Conservation (phyloP, 1,140 invertebrate species). For the Trialeurodes vaporariorum region DNA sequence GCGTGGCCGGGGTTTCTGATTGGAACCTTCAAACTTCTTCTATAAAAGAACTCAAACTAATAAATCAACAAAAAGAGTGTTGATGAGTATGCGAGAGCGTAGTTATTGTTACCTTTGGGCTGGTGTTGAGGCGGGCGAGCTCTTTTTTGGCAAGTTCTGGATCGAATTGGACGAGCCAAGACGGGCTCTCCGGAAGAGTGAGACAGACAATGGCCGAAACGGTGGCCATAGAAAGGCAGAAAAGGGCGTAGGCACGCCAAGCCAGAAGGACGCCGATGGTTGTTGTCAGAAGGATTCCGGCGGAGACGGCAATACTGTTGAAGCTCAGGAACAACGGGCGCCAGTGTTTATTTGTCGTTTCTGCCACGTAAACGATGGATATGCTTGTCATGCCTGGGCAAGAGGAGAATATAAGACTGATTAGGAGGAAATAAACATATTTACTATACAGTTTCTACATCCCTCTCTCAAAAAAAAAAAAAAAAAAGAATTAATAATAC, state of each 20-base stretch:
- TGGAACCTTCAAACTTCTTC: too few species aligned
- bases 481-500: too few species aligned
- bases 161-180: constrained; percentile 37
- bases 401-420: too few species aligned
- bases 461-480: too few species aligned
- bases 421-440: too few species aligned
- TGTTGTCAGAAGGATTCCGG: constrained; percentile 40
- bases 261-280: constrained; percentile 34
- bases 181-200: constrained; percentile 41
- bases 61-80: too few species aligned
- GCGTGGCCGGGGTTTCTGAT: too few species aligned
- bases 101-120: constrained; percentile 27
- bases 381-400: constrained; percentile 39
- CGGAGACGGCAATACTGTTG: constrained; percentile 36
- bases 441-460: too few species aligned
- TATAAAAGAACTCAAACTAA: too few species aligned
- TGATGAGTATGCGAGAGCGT: too few species aligned
- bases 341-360: constrained; percentile 40
- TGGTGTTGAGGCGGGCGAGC: constrained; percentile 36
- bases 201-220: neutral
- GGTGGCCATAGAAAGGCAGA: constrained; percentile 26
- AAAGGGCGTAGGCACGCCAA: constrained; percentile 39
- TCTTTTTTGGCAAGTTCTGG: constrained; percentile 30
- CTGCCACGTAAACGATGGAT: constrained; percentile 42
- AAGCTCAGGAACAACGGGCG: constrained; percentile 41